Evolutionary conservation across 2,888 invertebrate species (phyloP).

Genomic region (Thymelicus sylvestris): DNA sequence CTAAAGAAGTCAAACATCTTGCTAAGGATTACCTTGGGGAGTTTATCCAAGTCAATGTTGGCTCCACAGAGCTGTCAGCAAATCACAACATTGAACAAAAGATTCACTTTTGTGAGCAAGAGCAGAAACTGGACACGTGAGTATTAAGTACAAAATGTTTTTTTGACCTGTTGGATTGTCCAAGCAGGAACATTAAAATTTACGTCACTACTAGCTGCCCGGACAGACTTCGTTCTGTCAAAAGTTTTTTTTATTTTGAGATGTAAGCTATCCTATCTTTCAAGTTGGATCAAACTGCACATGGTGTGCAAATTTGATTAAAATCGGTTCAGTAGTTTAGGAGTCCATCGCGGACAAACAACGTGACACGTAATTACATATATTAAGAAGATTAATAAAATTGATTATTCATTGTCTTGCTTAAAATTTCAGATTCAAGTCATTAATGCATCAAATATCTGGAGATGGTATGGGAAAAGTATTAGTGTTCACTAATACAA

Average conservation of each 20-base stretch:
- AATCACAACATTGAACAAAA: conserved; percentile 95
- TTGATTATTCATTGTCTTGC: conserved; percentile 1
- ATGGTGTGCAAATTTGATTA: no score
- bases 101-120: conserved; percentile 92
- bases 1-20: conserved; percentile 95
- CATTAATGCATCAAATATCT: conserved; percentile 89
- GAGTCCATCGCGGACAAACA: no score
- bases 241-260: no score
- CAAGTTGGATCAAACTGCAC: no score
- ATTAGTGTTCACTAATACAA: conserved; percentile 95
- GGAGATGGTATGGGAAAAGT: conserved; percentile 91
- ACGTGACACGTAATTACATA: no score
- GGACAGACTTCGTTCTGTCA: no score
- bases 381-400: no score
- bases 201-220: no score
- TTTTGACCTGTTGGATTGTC: neutral
- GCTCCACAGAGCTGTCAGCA: conserved; percentile 93
- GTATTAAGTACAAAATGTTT: conserved; percentile 32
- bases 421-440: conserved; percentile 85
- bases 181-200: no score
- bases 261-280: no score
- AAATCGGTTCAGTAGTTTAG: no score
- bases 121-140: conserved; percentile 88
- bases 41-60: conserved; percentile 96
- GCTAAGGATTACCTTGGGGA: conserved; percentile 96